phyloP scores from a whole-genome alignment of 2,888 invertebrate genomes.

The Scrobipalpa costella region DNA sequence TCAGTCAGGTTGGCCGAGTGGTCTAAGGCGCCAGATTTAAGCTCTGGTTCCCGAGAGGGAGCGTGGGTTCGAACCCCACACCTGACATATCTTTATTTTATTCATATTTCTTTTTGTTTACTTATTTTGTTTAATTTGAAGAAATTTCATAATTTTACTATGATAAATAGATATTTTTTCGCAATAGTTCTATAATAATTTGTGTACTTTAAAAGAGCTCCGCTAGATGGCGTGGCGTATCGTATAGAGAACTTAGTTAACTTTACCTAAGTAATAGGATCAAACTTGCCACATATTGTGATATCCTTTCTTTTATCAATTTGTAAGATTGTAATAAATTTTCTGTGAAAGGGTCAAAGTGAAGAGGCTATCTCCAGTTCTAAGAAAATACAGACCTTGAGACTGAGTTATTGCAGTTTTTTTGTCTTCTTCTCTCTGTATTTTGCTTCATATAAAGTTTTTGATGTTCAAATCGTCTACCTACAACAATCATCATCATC shows the following conservation, averaged over 20 bases:
- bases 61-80: conserved; percentile 93
- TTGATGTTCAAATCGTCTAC: not conserved
- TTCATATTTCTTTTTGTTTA: conserved; percentile 34
- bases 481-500: too few relatives aligned
- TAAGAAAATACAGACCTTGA: conserved; percentile 10
- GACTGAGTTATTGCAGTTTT: not conserved
- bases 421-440: not conserved
- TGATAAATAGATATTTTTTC: not conserved
- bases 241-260: not conserved
- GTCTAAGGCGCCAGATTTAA: conserved; percentile 93
- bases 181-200: not conserved
- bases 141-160: not conserved
- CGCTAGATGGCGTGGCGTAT: conserved; percentile 6
- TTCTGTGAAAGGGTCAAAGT: not conserved
- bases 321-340: not conserved
- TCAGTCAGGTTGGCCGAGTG: conserved; percentile 90
- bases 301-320: not conserved
- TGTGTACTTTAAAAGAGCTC: not conserved
- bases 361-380: conserved; percentile 10
- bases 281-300: not conserved
- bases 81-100: conserved; percentile 73
- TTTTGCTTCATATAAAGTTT: not conserved
- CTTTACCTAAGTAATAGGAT: not conserved
- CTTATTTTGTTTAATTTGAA: conserved; percentile 4
- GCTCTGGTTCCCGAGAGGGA: conserved; percentile 90